A percentile compares a stretch with the other conserved stretches of the same genome.
phyloP scores from a whole-genome alignment of 2,113 vertebrate genomes.

The Ceyx melanurus region DNA sequence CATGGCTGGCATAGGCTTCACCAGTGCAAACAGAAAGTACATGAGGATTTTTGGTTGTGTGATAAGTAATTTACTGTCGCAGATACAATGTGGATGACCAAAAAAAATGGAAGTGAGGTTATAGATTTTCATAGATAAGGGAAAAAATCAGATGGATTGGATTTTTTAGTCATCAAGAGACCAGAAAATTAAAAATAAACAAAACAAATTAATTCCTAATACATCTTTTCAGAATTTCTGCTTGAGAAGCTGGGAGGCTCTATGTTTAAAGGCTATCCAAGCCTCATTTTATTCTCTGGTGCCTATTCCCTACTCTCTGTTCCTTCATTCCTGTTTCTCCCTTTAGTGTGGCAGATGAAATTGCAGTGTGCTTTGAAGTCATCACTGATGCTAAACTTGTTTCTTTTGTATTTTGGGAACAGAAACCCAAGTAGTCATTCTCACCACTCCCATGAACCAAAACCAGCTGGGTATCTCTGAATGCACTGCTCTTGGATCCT shows the following conservation, averaged over 20 bases:
- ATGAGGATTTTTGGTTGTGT: not conserved
- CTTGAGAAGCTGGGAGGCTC: not conserved
- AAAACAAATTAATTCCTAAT: not conserved
- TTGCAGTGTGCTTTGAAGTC: not conserved
- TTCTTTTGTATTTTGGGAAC: not conserved
- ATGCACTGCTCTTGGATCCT: not conserved
- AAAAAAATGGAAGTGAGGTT: not conserved
- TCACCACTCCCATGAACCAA: not conserved
- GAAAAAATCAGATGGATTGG: not conserved
- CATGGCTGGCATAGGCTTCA: fast-evolving
- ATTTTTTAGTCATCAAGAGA: not conserved
- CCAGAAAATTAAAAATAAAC: not conserved
- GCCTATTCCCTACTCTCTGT: not conserved
- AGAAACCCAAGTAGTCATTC: not conserved
- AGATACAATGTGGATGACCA: not conserved
- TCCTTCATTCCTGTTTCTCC: not conserved
- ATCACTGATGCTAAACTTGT: not conserved
- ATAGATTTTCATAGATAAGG: not conserved
- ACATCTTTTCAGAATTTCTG: not conserved
- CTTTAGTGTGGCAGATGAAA: not conserved
- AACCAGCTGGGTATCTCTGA: not conserved
- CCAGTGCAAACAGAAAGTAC: not conserved
- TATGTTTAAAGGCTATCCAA: not conserved
- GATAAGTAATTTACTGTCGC: not conserved
- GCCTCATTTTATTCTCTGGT: not conserved